phyloP scores from a whole-genome alignment of 2,113 vertebrate species.

The Limanda limanda region DNA sequence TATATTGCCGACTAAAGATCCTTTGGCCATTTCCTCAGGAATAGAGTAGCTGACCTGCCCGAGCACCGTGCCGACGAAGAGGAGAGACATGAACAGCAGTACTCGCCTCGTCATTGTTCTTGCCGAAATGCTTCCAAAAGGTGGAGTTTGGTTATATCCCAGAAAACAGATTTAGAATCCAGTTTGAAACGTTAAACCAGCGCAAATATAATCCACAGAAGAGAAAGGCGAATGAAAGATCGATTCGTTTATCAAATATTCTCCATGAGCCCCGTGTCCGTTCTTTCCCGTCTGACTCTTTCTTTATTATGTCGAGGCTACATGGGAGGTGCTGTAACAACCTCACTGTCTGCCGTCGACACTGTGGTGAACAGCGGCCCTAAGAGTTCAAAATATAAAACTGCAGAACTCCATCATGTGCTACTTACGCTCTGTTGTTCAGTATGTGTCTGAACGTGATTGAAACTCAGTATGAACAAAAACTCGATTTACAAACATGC shows the following conservation, averaged over 20 bases:
- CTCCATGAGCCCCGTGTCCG: neutral
- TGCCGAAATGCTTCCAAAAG: neutral
- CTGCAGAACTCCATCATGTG: neutral
- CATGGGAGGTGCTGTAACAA: conserved; percentile 7
- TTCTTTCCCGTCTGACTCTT: neutral
- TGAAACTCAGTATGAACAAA: neutral
- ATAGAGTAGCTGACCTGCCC: conserved; percentile 63
- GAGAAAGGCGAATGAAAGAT: accelerated
- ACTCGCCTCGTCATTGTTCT: conserved; percentile 55
- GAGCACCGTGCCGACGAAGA: conserved; percentile 23
- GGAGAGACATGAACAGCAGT: conserved; percentile 19
- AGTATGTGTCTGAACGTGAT: neutral
- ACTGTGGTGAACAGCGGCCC: conserved; percentile 6
- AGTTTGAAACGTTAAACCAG: neutral
- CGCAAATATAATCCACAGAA: conserved; percentile 5
- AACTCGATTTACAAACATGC: neutral
- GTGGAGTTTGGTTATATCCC: neutral
- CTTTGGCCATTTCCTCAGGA: conserved; percentile 48
- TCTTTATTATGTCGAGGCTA: neutral
- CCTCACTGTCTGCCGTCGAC: neutral
- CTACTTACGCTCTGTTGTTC: too few species aligned
- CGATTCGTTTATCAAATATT: neutral
- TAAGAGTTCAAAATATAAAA: neutral
- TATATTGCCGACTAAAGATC: conserved; percentile 55
- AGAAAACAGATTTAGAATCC: neutral